Evolutionary conservation across 2,113 vertebrate species (phyloP), one percentile per base, ranked within the genome.

Genomic region (Lasiurus borealis): DNA sequence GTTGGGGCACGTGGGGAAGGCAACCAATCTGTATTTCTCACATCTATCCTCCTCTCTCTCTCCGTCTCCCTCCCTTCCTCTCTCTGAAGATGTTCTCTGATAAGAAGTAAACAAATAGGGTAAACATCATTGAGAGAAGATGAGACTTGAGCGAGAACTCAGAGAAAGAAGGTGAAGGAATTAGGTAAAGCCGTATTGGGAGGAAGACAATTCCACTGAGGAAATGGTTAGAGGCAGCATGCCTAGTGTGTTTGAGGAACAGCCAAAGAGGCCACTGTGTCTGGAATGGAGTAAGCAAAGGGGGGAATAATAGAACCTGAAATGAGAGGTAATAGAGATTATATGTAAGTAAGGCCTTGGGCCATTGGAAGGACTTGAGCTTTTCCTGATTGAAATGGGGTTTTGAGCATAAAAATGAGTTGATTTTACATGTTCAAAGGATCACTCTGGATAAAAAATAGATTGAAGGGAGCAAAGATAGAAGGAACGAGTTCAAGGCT

Each of bases 381-480:
- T 87, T 83, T 64, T 83, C 40, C 50, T 71, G 31, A 77, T 87
- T 64, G 69, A 64, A 68, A 19, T 83, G 6, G 44, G 19, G 19
- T 88, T 91, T 85, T 80, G 54, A 94, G 40, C 21, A 29, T 14
- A 76, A 64, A 23, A 75, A 23, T 80, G 54, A 78, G 12, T 93
- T 62, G 34, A 81, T 92, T 50, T 64, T 89, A 31, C n/a, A 25
- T 48, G 16, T 77, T 80, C 52, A 80, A 87, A 95, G 50, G n/a
- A 82, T 81, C 40, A 36, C 25, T 71, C 18, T 83, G 73, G 19
- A 21, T 69, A 19, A 78, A 95, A 90, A 83, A 54, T 11, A 87
- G 29, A 66, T 59, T 25, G 48, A 92, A 88, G 25, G n/a, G 27
- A 19, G 6, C 54, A 72, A 77, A 85, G 21, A 34, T 54, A 13